Evolutionary conservation across 2,888 invertebrate species (phyloP), one percentile per base, ranked within the genome.

Genomic region (Coenonympha arcania): DNA sequence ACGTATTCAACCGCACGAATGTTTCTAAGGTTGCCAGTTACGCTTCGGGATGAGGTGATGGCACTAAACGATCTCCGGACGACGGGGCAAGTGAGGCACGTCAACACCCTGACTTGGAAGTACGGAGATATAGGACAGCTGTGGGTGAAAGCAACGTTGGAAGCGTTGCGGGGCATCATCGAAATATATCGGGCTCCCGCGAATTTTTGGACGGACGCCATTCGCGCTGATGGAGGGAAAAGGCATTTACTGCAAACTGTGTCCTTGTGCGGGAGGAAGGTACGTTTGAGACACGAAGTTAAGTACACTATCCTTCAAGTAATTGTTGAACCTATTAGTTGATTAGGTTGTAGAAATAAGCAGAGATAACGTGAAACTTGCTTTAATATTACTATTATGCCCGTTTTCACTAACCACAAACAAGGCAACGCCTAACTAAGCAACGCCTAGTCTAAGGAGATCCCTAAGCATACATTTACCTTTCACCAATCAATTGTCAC

Each of bases 261-360:
- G 9, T 90, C 91, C 0, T 79, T 91, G 18, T 91, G 91, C 65
- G 92, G 92, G 1, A 81, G 92, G 55, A 92, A 93, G 81, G 86
- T 81, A 52, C n/a, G n/a, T n/a, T n/a, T n/a, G n/a, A n/a, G n/a
- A n/a, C n/a, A n/a, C n/a, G n/a, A n/a, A n/a, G n/a, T n/a, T n/a
- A n/a, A n/a, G n/a, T n/a, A n/a, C n/a, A n/a, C n/a, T n/a, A n/a
- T n/a, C n/a, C n/a, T n/a, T n/a, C n/a, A n/a, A n/a, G n/a, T n/a
- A n/a, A n/a, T n/a, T n/a, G n/a, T n/a, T n/a, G n/a, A n/a, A n/a
- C n/a, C n/a, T n/a, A n/a, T n/a, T n/a, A n/a, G n/a, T n/a, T n/a
- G n/a, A n/a, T n/a, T n/a, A n/a, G n/a, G n/a, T n/a, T n/a, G n/a
- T n/a, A n/a, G n/a, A n/a, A n/a, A n/a, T n/a, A n/a, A n/a, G n/a